These are phyloP conservation scores for Coracias cyanogaster DNA, from an alignment of 2,797 vertebrate genomes.

Conservation along the genomic window DNA sequence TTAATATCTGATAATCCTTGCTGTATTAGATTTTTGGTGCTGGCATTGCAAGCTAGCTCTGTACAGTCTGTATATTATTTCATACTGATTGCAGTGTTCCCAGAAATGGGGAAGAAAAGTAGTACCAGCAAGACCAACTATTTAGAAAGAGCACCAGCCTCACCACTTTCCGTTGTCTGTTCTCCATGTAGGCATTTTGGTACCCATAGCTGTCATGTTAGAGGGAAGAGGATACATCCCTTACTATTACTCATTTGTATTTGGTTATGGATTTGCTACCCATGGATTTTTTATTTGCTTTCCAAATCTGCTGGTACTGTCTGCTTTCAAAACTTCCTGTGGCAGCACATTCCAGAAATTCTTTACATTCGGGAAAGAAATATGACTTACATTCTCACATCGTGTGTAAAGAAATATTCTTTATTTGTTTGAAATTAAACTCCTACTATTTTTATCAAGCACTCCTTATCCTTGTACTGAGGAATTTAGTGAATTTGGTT, in stretches of 20 bases:
- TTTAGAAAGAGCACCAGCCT: background rate
- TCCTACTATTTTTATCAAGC: background rate
- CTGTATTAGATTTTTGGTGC: background rate
- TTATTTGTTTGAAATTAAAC: background rate
- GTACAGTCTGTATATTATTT: background rate
- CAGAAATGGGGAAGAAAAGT: background rate
- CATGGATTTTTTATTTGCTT: background rate
- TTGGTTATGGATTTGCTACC: background rate
- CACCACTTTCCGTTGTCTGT: background rate
- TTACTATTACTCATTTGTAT: background rate
- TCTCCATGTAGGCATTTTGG: background rate
- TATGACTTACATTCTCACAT: background rate
- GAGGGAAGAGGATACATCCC: background rate
- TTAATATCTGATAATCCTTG: background rate
- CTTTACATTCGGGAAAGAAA: background rate
- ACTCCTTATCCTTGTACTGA: background rate
- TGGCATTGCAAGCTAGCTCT: background rate
- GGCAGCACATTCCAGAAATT: background rate
- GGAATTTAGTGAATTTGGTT: background rate
- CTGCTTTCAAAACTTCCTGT: background rate
- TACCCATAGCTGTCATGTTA: background rate
- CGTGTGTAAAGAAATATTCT: background rate
- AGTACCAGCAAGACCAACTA: background rate
- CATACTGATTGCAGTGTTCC: background rate
- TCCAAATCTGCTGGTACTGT: background rate